These are phyloP conservation scores for Leptodactylus fallax DNA, from an alignment of 2,797 vertebrate genomes.

Conservation along the genomic window DNA sequence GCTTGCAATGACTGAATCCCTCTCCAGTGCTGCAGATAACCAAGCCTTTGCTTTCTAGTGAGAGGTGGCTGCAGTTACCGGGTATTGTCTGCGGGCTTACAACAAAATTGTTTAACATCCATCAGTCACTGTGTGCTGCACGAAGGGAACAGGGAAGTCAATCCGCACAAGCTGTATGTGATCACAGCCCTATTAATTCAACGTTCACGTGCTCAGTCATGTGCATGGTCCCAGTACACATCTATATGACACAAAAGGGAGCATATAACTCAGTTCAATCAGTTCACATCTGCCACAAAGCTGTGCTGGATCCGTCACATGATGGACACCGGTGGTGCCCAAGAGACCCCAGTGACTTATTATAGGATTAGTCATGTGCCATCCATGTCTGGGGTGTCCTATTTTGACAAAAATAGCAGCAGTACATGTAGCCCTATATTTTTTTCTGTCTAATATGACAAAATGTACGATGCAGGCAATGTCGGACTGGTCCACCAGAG, in stretches of 20 bases:
- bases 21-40: constrained; percentile 16
- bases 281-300: too few species aligned
- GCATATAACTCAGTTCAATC: not conserved
- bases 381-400: too few species aligned
- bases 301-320: too few species aligned
- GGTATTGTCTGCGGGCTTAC: constrained; percentile 7
- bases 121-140: constrained; percentile 15
- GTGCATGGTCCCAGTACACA: not conserved
- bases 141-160: not conserved
- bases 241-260: not conserved
- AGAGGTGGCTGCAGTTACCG: not conserved
- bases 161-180: not conserved
- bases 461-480: too few species aligned
- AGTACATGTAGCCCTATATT: too few species aligned
- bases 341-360: too few species aligned
- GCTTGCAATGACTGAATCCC: constrained; percentile 5
- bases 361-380: too few species aligned
- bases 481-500: too few species aligned
- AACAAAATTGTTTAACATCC: constrained; percentile 13
- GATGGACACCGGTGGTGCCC: too few species aligned
- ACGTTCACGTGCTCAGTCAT: not conserved
- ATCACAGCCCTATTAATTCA: not conserved
- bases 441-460: too few species aligned
- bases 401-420: too few species aligned
- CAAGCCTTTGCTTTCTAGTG: constrained; percentile 1